Percentiles rank a stretch among this genome's conserved stretches.
Conservation (phyloP, 2,113 vertebrate species). For the Excalfactoria chinensis region DNA sequence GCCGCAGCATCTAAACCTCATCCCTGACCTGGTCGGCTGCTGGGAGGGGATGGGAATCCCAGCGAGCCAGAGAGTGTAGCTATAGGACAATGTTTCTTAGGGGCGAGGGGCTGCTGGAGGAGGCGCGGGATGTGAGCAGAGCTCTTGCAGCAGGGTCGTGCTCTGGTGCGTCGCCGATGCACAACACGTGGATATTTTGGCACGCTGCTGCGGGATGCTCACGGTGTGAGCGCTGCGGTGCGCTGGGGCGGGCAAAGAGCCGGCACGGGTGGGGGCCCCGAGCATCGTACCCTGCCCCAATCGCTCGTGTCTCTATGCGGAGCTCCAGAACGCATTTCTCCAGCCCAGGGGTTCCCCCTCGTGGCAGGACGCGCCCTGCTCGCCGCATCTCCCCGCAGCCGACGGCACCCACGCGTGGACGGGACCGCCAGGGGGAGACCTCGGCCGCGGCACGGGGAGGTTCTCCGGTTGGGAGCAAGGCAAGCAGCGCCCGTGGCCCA, state of each 20-base stretch:
- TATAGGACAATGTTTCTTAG: accelerated
- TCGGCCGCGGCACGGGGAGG: neutral
- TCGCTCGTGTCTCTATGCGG: neutral
- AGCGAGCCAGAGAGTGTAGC: accelerated
- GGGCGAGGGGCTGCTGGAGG: neutral
- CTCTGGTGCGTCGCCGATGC: neutral
- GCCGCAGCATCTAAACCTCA: neutral
- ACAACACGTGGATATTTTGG: neutral
- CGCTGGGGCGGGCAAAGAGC: too few species aligned
- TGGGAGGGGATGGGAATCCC: neutral
- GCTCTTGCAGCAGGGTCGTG: neutral
- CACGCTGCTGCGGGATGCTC: neutral
- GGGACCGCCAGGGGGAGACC: slow-evolving; percentile 42
- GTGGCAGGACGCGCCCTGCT: slow-evolving; percentile 45
- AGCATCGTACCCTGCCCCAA: neutral
- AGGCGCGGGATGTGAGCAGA: neutral
- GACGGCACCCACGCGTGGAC: neutral
- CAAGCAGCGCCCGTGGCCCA: neutral
- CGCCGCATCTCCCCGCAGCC: neutral
- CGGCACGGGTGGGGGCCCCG: too few species aligned
- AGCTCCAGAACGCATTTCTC: neutral
- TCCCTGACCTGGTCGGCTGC: neutral
- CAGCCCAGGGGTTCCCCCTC: slow-evolving; percentile 73
- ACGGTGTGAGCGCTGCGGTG: too few species aligned
- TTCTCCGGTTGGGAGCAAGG: neutral